Evolutionary conservation across 2,888 invertebrate species (phyloP).

Genomic region (Cosmia pyralina): DNA sequence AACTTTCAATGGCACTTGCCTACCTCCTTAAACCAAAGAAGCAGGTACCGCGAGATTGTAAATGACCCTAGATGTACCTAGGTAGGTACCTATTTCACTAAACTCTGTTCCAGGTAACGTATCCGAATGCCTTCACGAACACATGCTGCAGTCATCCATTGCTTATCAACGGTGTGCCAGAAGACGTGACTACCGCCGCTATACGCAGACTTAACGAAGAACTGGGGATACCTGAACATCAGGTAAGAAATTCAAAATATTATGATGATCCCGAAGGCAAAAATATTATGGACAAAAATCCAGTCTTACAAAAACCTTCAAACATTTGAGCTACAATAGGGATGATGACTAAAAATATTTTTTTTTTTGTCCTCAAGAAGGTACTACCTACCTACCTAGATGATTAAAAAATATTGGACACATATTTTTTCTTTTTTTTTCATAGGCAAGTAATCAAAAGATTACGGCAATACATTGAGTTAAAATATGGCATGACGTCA

Average conservation of each 20-base stretch:
- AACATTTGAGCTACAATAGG: no score
- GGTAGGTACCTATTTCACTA: not conserved
- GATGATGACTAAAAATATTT: no score
- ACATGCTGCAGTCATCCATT: slow-evolving; percentile 98
- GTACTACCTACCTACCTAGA: no score
- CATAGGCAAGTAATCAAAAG: no score
- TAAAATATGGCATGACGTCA: no score
- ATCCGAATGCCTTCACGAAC: slow-evolving; percentile 94
- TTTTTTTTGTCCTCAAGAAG: no score
- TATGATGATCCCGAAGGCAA: not conserved
- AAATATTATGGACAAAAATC: not conserved
- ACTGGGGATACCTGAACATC: slow-evolving; percentile 93
- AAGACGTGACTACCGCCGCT: slow-evolving; percentile 93
- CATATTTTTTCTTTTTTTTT: no score
- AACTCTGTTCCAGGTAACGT: slow-evolving; percentile 90
- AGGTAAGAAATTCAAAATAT: slow-evolving; percentile 64
- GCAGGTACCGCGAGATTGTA: not conserved
- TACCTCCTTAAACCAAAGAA: not conserved
- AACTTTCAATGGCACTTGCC: not conserved
- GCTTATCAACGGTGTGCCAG: slow-evolving; percentile 91
- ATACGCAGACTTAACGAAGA: slow-evolving; percentile 95
- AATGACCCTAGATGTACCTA: not conserved
- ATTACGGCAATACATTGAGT: no score
- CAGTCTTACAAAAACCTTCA: no score
- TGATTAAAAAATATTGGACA: no score